Evolutionary conservation across 1,140 invertebrate genomes (phyloP), one percentile per base, ranked within the genome.

Genomic region (Rhagoletis pomonella): DNA sequence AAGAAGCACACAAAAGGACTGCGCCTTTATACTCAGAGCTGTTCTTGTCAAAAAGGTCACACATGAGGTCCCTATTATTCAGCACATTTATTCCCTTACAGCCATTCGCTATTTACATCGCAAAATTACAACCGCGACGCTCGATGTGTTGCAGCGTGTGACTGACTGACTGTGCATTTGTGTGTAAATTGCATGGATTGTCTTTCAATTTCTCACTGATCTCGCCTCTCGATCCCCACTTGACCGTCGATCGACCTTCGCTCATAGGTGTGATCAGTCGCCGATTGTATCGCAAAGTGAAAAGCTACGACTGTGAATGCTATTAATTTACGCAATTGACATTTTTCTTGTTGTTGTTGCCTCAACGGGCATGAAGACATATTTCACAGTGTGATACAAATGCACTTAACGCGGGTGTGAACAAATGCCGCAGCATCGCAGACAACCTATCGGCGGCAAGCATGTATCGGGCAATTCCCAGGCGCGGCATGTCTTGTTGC

Each of bases 401-500:
- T 60, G 86, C 86, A 86, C 86, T 86, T 86, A 86, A 86, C 60
- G 86, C 62, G 86, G 86, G 86, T 86, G 86, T 86, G 86, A 86
- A 86, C 12, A 64, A 67, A 86, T 65, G 42, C 59, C 58, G 59
- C 59, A 60, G 47, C 7, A 47, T 0, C 12, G 44, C 69, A 77
- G 17, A 5, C 44, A 42, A 81, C 39, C 39, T 44, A 44, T 17
- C 42, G 67, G 67, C 67, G n/a, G 47, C 10, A 59, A 42, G 59
- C 17, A 60, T 47, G 14, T 9, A 50, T 12, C 84, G 62, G 59
- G 6, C 29, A 17, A 64, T 47, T 81, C 73, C 6, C 73, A 81
- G 44, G n/a, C 47, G 47, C 47, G 42, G 39, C 39, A 81, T 81
- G 14, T n/a, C n/a, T 81, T 81, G 14, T 6, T 14, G 29, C 84